Base-by-base conservation (phyloP, 2,113 vertebrate species). In the western clawed frog (Xenopus tropicalis) region DNA sequence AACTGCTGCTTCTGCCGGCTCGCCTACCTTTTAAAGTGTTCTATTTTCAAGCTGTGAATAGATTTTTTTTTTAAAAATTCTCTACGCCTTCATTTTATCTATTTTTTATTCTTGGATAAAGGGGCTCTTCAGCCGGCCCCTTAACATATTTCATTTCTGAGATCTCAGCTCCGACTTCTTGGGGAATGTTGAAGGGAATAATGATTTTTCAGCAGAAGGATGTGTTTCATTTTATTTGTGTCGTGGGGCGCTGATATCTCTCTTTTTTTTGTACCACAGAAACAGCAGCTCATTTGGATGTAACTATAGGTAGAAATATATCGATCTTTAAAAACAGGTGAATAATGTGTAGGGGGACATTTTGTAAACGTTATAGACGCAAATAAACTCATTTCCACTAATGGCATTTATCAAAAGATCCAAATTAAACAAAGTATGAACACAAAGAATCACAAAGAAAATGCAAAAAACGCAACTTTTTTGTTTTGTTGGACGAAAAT, bases 11-110 rank as follows among this genome's bases (percentile, higher is more conserved):
- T 46, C 54, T 61, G 14, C 63, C 23, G 20, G 4, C 43, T 67
- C 29, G 42, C 24, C 25, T 59, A 29, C 71, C 43, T 46, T 58
- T 66, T 59, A n/a, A 67, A 54, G 62, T 20, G 20, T 19, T 67
- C 63, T 48, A 58, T 59, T 67, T 67, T 74, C 64, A 66, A 19
- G 66, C 71, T 73, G 61, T 66, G 29, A 71, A 61, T 29, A 63
- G 46, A 61, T 21, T n/a, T 52, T 11, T 19, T 48, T n/a, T 23
- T 21, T n/a, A n/a, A n/a, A n/a, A n/a, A n/a, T n/a, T n/a, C n/a
- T n/a, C n/a, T n/a, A n/a, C n/a, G n/a, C n/a, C 14, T 61, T 46
- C 11, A 24, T 11, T 48, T n/a, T 42, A 42, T 7, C 29, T 37
- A 3, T 37, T 37, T 37, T 37, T 37, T 37, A 8, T 37, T 37